A percentile compares a stretch with the other conserved stretches of the same genome.
phyloP scores from a whole-genome alignment of 2,113 vertebrate species.

The Poeciliopsis retropinna region DNA sequence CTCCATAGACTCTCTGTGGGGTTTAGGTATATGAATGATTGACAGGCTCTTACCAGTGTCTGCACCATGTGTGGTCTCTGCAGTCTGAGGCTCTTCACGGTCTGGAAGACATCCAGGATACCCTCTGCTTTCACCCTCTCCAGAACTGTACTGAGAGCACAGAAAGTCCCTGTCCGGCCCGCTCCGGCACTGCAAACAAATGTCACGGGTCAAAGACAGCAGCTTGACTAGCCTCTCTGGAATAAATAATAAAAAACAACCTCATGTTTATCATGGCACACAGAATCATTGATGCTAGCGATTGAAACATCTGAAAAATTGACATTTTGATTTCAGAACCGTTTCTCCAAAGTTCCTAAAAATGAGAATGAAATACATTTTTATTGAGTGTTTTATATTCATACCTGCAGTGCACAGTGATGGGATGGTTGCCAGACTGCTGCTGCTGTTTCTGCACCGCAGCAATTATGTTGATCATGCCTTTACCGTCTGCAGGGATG shows the following conservation, averaged over 20 bases:
- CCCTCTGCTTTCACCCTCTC: conserved; percentile 98
- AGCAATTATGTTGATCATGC: conserved; percentile 98
- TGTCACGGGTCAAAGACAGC: conserved; percentile 11
- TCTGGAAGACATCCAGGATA: conserved; percentile 99
- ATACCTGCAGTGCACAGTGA: conserved; percentile 98
- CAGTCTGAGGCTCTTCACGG: conserved; percentile 96
- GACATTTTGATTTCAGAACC: neutral
- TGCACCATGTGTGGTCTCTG: conserved; percentile 99
- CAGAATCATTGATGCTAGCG: neutral
- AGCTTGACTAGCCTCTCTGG: neutral
- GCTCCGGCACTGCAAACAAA: conserved; percentile 89
- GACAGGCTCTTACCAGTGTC: conserved; percentile 89
- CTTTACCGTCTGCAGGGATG: conserved; percentile 94
- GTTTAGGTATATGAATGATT: neutral
- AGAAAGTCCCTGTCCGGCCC: conserved; percentile 97
- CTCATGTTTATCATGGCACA: neutral
- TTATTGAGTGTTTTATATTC: neutral
- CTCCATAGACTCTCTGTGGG: too few relatives aligned
- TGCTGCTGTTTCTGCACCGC: conserved; percentile 98
- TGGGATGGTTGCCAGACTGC: conserved; percentile 98
- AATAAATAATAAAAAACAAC: neutral
- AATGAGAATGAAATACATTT: neutral
- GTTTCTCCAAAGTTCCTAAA: neutral
- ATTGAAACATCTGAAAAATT: too few relatives aligned
- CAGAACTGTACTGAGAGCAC: conserved; percentile 96